Base-by-base conservation (phyloP, 2,888 invertebrate genomes). In the Sinelater perroti region DNA sequence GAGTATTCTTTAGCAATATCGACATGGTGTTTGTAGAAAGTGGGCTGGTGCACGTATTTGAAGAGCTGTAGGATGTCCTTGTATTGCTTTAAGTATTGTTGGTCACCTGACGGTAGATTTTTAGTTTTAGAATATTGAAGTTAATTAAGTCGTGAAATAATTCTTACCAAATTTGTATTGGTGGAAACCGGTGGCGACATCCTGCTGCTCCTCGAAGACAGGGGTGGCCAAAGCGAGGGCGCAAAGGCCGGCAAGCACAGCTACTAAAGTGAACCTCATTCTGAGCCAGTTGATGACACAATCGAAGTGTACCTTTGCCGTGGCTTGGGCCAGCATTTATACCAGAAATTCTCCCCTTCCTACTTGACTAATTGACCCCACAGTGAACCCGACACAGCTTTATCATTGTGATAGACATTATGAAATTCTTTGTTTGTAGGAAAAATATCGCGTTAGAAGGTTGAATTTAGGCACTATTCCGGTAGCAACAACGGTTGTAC, bases 41-140 rank as follows among this genome's bases (percentile, higher is more conserved):
- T 79, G 0, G 83, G 83, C 72, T 89, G 87, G 62, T 85, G 82
- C 63, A 87, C 83, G 72, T 85, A 82, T 68, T 84, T 83, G 72
- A 87, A 73, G 59, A 87, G 79, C 67, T 81, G 79, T 70, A 86
- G 72, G 60, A 86, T 77, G 70, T 84, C 80, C 54, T 82, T 74
- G 21, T 50, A 38, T 10, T 21, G 20, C 18, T 11, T 52, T 17
- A 44, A 30, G 8, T 18, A 54, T 4, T 38, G 44, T 14, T 50
- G 33, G 40, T 30, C 57, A 36, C 17, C 53, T 51, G 28, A n/a
- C n/a, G n/a, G n/a, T 17, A 49, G 11, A 26, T 20, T 21, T 4
- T 10, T 17, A 16, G n/a, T 4, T 10, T 17, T 28, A 1, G 14
- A 16, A 13, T 16, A 18, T 13, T 13, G 8, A 38, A 11, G 8